Base-by-base conservation (phyloP, 2,113 vertebrate species). In the Morone saxatilis region DNA sequence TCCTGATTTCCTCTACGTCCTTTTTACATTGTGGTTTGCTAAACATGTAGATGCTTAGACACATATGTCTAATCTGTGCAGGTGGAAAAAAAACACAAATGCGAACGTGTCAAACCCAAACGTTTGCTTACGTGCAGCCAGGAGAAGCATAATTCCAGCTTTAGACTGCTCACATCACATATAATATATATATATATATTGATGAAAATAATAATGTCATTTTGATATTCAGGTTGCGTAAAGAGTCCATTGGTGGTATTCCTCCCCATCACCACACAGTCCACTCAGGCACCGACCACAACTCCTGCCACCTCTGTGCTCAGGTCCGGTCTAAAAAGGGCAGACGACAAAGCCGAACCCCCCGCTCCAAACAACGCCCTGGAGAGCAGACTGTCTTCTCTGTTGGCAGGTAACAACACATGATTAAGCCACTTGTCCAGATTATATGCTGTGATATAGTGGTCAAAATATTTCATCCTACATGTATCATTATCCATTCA, bases 311-410 rank as follows among this genome's bases (percentile, higher is more conserved):
- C 86, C 97, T 97, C 67, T 99, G 97, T 87, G 96, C 94, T 67
- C 96, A 94, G 83, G 83, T 80, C 51, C 91, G 68, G 22, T 78
- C 89, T n/a, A 97, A 92, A 90, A 98, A 96, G 94, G 96, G 95
- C 17, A 96, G 94, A 16, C 92, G 96, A 0, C 93, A 96, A 69
- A 97, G 97, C 76, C 95, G 96, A 73, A 96, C 96, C 2, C 89
- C 95, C 22, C 96, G 94, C 20, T 80, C 90, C 86, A 96, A 96
- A 76, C 93, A 95, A 12, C 94, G 96, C 0, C 96, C 96, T 0
- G 95, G 96, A 68, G 97, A 99, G 81, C 97, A 97, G 92, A 99
- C 97, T 0, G 97, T 99, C 59, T 96, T 99, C 92, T 98, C 98
- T 84, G 97, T 99, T 83, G 98, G 98, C 94, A 98, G 98, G 98